Percentiles rank a stretch among this genome's conserved stretches.
These are phyloP conservation scores for Phrynosoma platyrhinos DNA, from an alignment of 2,113 vertebrate genomes.

Conservation along the genomic window DNA sequence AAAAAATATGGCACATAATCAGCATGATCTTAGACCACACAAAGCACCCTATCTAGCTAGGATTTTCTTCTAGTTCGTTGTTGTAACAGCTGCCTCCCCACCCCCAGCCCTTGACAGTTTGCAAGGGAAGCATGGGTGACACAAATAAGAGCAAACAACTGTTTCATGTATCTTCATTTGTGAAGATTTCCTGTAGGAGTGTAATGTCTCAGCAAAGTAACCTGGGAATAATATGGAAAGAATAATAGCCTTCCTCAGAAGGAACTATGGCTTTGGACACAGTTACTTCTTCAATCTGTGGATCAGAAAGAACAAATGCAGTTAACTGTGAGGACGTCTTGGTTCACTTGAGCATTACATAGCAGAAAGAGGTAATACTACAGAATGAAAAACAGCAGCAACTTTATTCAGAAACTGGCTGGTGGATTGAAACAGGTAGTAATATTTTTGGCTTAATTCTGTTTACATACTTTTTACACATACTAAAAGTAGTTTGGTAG, in stretches of 20 bases:
- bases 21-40: conserved; percentile 55
- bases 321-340: fast-evolving
- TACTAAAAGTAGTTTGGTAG: background rate
- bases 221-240: background rate
- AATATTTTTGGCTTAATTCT: background rate
- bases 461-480: background rate
- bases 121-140: background rate
- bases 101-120: background rate
- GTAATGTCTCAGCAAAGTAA: background rate
- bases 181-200: background rate
- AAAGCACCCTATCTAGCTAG: conserved; percentile 44
- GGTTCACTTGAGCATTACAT: background rate
- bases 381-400: fast-evolving
- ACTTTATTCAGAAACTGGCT: background rate
- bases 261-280: background rate
- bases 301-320: background rate
- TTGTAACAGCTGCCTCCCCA: conserved; percentile 53
- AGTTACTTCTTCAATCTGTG: background rate
- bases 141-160: background rate
- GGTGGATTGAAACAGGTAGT: background rate
- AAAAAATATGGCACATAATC: conserved; percentile 49
- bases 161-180: background rate
- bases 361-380: background rate
- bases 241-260: background rate
- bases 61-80: conserved; percentile 44